Percentiles rank a stretch among this genome's conserved stretches.
Conservation (phyloP, 2,797 vertebrate species). For the Kryptopterus vitreolus region DNA sequence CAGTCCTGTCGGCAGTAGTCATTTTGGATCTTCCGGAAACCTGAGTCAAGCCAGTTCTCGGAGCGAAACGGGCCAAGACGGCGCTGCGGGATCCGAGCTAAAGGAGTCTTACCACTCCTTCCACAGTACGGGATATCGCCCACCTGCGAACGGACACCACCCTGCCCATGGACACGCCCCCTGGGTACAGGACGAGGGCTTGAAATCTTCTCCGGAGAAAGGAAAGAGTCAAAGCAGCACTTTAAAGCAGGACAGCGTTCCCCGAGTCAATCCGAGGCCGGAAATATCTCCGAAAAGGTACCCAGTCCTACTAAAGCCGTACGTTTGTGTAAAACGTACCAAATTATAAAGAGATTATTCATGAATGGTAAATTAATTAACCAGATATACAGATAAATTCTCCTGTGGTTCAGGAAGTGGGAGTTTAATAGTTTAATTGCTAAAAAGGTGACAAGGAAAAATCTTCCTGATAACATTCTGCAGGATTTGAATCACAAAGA, state of each 20-base stretch:
- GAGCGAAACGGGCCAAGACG: conserved; percentile 87
- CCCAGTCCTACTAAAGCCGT: too few relatives aligned
- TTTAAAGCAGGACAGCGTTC: conserved; percentile 56
- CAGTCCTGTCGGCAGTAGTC: conserved; percentile 92
- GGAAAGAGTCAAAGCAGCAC: conserved; percentile 37
- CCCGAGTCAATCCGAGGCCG: conserved; percentile 58
- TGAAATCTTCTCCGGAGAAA: conserved; percentile 52
- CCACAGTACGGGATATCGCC: conserved; percentile 74
- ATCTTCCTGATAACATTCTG: too few relatives aligned
- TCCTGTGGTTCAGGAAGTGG: too few relatives aligned
- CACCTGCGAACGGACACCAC: conserved; percentile 59
- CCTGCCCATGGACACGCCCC: conserved; percentile 44
- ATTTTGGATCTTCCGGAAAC: conserved; percentile 92
- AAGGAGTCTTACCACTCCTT: conserved; percentile 83
- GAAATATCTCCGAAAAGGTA: conserved; percentile 69
- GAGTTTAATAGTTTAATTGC: too few relatives aligned
- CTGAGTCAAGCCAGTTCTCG: conserved; percentile 94
- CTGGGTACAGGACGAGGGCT: conserved; percentile 58
- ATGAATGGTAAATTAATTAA: too few relatives aligned
- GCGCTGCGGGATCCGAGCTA: conserved; percentile 76
- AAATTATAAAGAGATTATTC: too few relatives aligned
- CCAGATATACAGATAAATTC: too few relatives aligned
- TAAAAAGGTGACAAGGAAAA: too few relatives aligned
- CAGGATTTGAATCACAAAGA: too few relatives aligned
- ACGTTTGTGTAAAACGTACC: too few relatives aligned